Percentiles rank a stretch among this genome's conserved stretches.
phyloP scores from a whole-genome alignment of 2,888 invertebrate species.

The Automeris io region DNA sequence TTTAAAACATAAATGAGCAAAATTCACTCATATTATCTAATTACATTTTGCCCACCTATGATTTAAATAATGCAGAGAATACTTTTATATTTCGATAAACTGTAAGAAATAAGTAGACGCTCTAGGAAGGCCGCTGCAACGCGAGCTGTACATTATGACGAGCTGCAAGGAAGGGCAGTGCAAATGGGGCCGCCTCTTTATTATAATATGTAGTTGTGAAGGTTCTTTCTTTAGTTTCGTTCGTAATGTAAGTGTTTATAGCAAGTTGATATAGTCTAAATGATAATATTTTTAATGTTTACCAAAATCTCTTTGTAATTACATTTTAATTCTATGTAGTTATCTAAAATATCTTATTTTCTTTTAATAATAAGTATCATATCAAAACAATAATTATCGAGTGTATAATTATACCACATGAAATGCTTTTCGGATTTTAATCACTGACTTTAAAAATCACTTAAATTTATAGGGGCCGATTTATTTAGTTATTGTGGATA shows the following conservation, averaged over 20 bases:
- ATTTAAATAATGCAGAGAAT: background rate
- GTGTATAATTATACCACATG: no score
- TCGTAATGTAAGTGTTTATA: conserved; percentile 48
- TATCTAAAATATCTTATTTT: background rate
- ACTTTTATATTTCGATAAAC: no score
- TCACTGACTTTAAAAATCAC: no score
- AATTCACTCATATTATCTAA: no score
- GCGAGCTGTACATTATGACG: conserved; percentile 9
- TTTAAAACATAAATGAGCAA: no score
- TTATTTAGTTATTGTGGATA: no score
- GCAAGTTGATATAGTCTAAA: conserved; percentile 46
- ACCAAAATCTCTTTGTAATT: conserved; percentile 61
- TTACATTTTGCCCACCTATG: no score
- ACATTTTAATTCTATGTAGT: conserved; percentile 15
- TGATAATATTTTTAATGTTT: conserved; percentile 52
- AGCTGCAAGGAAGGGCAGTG: conserved; percentile 34
- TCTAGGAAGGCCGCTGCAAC: background rate
- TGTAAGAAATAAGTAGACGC: no score
- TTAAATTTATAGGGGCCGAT: no score
- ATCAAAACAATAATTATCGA: no score
- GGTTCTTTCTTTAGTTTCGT: conserved; percentile 57
- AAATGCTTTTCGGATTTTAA: no score
- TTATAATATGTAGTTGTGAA: conserved; percentile 44
- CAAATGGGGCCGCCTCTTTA: conserved; percentile 72
- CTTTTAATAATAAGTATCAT: background rate